Conservation (phyloP, 2,797 vertebrate species). For the Acipenser transmontanus region DNA sequence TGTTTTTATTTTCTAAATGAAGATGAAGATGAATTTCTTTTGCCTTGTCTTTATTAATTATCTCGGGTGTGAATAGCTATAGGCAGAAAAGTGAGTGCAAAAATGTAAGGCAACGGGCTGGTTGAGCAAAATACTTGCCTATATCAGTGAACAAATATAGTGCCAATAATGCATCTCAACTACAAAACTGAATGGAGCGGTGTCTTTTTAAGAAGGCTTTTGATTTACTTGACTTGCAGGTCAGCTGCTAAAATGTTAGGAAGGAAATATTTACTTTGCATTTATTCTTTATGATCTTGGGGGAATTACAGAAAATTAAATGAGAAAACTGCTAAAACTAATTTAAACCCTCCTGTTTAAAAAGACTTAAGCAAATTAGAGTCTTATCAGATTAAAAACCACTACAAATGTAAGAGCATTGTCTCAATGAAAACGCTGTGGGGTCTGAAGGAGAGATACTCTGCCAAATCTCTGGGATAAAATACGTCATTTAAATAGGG, state of each 20-base stretch:
- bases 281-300: conserved; percentile 68
- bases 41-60: too few species aligned
- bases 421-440: conserved; percentile 60
- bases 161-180: too few species aligned
- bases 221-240: conserved; percentile 62
- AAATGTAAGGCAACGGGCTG: too few species aligned
- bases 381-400: conserved; percentile 85
- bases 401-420: conserved; percentile 70
- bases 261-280: conserved; percentile 73
- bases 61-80: too few species aligned
- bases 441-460: conserved; percentile 59
- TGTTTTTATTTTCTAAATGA: too few species aligned
- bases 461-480: conserved; percentile 68
- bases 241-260: conserved; percentile 53
- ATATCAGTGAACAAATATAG: too few species aligned
- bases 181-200: not conserved
- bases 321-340: conserved; percentile 68
- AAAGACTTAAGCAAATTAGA: conserved; percentile 81
- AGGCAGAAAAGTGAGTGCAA: too few species aligned
- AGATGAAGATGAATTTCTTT: too few species aligned
- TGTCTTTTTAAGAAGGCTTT: conserved; percentile 27
- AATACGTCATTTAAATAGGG: conserved; percentile 57
- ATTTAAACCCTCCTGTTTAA: conserved; percentile 73
- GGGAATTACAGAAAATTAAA: conserved; percentile 72
- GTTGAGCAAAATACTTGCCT: too few species aligned